A percentile compares a stretch with the other conserved stretches of the same genome.
These are phyloP conservation scores for Tachysurus fulvidraco DNA, from an alignment of 2,113 vertebrate species.

Conservation along the genomic window DNA sequence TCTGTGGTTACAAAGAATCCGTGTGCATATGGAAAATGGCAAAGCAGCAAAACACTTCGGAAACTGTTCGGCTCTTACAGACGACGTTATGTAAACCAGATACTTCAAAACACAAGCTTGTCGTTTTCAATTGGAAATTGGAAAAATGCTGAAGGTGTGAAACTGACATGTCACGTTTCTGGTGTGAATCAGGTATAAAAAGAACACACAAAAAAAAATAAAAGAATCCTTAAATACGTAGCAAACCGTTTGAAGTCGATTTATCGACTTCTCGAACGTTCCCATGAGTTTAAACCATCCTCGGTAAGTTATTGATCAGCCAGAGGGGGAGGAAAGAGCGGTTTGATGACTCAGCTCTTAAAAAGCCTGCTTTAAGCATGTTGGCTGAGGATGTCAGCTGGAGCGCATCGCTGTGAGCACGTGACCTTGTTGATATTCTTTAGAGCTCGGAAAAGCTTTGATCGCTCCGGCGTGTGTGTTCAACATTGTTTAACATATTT, in stretches of 20 bases:
- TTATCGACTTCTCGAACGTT: neutral
- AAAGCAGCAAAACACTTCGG: neutral
- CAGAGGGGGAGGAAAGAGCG: neutral
- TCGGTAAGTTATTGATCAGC: neutral
- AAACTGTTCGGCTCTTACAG: conserved; percentile 2
- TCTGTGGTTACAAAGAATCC: neutral
- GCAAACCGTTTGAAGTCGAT: conserved; percentile 10
- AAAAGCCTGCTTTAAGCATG: neutral
- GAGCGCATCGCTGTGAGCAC: neutral
- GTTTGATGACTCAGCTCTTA: neutral
- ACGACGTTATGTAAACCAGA: conserved; percentile 14
- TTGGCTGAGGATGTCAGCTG: neutral
- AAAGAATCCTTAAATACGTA: neutral
- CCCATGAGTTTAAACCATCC: neutral
- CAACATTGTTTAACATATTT: neutral
- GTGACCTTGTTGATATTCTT: conserved; percentile 11
- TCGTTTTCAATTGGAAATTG: neutral
- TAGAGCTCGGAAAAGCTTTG: neutral
- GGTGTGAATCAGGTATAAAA: conserved; percentile 30
- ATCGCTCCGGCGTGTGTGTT: neutral
- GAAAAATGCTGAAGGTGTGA: conserved; percentile 21
- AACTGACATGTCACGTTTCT: conserved; percentile 40
- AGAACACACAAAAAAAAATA: neutral
- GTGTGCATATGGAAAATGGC: neutral
- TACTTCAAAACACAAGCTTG: neutral